phyloP scores from a whole-genome alignment of 2,113 vertebrate genomes.

The Furnarius figulus region DNA sequence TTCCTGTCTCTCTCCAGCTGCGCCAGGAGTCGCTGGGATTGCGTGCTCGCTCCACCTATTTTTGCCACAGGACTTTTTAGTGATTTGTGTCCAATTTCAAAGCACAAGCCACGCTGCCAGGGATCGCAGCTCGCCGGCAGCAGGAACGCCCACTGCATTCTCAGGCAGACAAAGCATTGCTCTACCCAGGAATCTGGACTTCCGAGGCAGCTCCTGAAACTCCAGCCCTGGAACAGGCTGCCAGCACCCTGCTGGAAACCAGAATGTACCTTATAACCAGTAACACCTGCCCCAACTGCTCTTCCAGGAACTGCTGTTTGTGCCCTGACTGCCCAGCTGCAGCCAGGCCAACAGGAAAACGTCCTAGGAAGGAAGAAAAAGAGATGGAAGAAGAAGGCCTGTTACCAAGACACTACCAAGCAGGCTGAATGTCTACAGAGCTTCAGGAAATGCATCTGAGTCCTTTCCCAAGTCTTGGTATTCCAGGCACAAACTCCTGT shows the following conservation, averaged over 20 bases:
- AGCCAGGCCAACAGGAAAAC: not conserved
- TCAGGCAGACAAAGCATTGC: constrained; percentile 12
- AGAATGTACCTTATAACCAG: not conserved
- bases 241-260: not conserved
- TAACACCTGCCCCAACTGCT: not conserved
- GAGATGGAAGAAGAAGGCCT: not conserved
- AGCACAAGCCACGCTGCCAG: not conserved
- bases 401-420: not conserved
- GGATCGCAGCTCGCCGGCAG: fast-evolving
- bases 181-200: constrained; percentile 1
- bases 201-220: not conserved
- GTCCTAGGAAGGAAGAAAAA: not conserved
- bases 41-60: not conserved
- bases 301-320: not conserved
- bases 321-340: not conserved
- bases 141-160: constrained; percentile 46
- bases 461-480: not conserved
- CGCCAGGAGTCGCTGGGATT: fast-evolving
- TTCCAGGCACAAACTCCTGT: constrained; percentile 13
- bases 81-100: constrained; percentile 12
- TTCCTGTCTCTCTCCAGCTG: not conserved
- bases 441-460: not conserved
- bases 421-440: not conserved
- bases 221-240: not conserved
- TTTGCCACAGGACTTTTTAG: constrained; percentile 12